Base-by-base conservation (phyloP, 2,888 invertebrate genomes). In the Eledona agricola region DNA sequence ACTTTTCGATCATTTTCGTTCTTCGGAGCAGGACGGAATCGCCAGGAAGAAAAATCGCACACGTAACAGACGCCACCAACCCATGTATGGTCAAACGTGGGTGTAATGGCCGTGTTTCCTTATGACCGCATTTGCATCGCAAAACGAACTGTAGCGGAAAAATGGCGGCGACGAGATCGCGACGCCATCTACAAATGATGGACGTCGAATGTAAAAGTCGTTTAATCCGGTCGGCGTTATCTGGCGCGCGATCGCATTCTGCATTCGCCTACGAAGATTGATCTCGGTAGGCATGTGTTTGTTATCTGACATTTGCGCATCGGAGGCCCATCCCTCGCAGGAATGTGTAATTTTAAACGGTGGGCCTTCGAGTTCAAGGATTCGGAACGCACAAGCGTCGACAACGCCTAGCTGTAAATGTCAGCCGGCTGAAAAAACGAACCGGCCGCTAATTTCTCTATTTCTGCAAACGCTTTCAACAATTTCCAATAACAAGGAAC, bases 121-220 rank as follows among this genome's bases (percentile, higher is more conserved):
- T 70, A 69, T 67, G 62, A 65, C 51, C 54, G 56, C 61, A 69
- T 70, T 70, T 70, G 69, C 70, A 70, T 70, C 67, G 64, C 66
- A 64, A 64, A 66, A 67, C 67, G 62, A 67, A 62, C 49, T 58
- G 58, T 58, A 55, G 46, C 23, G 45, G 49, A 56, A n/a, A n/a
- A n/a, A n/a, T n/a, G n/a, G n/a, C n/a, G n/a, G n/a, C n/a, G n/a
- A n/a, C 26, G 38, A 26, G 20, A 15, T n/a, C 4, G 5, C 26
- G 12, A 17, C 26, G 17, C 17, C 40, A 12, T 31, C 31, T 31
- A 19, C 17, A 28, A 11, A 28, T 32, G 62, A 61, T 61, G 55
- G 53, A 55, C 60, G 57, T 55, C 54, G 58, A 59, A 63, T n/a
- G n/a, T 63, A 60, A 60, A 61, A 61, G 63, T 59, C 57, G 50